A percentile compares a stretch with the other conserved stretches of the same genome.
phyloP scores from a whole-genome alignment of 2,113 vertebrate species.

The human region GRCh38 chr2:20213001-20213500 shows the following conservation, averaged over 20 bases:
- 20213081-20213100: neutral
- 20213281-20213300: neutral
- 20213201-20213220: slow-evolving; percentile 41
- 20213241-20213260: slow-evolving; percentile 35
- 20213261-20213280: slow-evolving; percentile 35
- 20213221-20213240: slow-evolving; percentile 29
- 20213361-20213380: neutral
- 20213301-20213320: neutral
- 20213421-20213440: too few species aligned
- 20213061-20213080: neutral
- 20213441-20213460: neutral
- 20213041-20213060: neutral
- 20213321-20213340: neutral
- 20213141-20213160: neutral
- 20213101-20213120: neutral
- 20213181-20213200: neutral
- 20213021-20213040: neutral
- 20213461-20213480: accelerated
- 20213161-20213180: neutral
- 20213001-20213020: neutral
- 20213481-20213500: neutral
- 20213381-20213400: neutral
- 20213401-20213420: neutral
- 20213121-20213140: neutral
- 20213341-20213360: neutral